phyloP scores from a whole-genome alignment of 2,113 vertebrate genomes.

The Pelodiscus sinensis region DNA sequence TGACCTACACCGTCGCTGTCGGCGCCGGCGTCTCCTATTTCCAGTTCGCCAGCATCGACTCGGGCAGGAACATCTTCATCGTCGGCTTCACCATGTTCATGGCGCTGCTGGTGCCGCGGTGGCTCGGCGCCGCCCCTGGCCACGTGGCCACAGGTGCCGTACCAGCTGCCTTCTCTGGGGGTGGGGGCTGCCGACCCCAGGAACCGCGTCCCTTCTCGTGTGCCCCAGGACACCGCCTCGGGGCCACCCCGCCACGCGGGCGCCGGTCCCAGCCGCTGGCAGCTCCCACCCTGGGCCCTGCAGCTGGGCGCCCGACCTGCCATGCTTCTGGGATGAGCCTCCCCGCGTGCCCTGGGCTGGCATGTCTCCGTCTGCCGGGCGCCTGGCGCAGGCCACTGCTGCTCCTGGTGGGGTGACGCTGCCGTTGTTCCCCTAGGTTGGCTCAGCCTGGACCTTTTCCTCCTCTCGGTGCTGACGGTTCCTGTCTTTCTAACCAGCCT shows the following conservation, averaged over 20 bases:
- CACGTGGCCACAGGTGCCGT: slow-evolving; percentile 78
- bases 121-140: slow-evolving; percentile 69
- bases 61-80: slow-evolving; percentile 88
- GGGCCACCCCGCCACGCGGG: neutral
- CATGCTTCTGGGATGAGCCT: neutral
- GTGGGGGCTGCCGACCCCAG: neutral
- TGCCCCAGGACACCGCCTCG: neutral
- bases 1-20: slow-evolving; percentile 83
- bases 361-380: neutral
- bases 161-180: neutral
- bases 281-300: neutral
- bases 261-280: neutral
- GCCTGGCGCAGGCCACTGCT: neutral
- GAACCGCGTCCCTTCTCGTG: neutral
- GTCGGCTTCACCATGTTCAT: slow-evolving; percentile 89
- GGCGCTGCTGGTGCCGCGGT: slow-evolving; percentile 84
- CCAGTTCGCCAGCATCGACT: slow-evolving; percentile 86
- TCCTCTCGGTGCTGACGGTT: slow-evolving; percentile 79
- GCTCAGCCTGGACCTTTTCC: slow-evolving; percentile 77
- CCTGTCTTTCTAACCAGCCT: slow-evolving; percentile 85
- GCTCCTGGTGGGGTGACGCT: neutral
- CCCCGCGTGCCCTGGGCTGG: neutral
- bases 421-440: slow-evolving; percentile 73
- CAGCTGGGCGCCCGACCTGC: neutral
- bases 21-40: slow-evolving; percentile 87